Evolutionary conservation across 2,797 vertebrate species (phyloP).

Genomic region (Pygocentrus nattereri): DNA sequence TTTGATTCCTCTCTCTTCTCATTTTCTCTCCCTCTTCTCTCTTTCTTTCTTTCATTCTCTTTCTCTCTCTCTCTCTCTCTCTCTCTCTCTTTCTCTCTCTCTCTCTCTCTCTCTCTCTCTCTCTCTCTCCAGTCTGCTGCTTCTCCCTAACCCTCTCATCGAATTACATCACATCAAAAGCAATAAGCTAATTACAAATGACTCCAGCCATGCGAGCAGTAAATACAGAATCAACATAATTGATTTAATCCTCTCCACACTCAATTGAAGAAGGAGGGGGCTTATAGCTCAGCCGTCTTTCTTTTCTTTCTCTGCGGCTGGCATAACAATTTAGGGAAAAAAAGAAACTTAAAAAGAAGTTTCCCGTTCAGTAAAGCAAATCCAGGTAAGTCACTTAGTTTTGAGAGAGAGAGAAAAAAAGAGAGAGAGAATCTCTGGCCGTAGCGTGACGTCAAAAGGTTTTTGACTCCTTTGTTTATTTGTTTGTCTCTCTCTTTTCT

Average conservation of each 20-base stretch:
- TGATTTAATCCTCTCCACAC: conserved; percentile 86
- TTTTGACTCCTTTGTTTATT: not conserved
- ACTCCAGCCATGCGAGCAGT: conserved; percentile 77
- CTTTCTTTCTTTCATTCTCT: too few relatives aligned
- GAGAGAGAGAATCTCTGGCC: not conserved
- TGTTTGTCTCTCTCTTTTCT: conserved; percentile 52
- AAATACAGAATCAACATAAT: conserved; percentile 85
- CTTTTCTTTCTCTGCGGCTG: not conserved
- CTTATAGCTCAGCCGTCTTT: not conserved
- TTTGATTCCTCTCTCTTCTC: too few relatives aligned
- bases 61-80: too few relatives aligned
- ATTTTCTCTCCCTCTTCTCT: not conserved
- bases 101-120: not conserved
- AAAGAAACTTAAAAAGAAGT: not conserved
- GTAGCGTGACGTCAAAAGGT: not conserved
- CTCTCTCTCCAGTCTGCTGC: conserved; percentile 18
- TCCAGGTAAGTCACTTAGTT: not conserved
- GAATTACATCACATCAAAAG: conserved; percentile 85
- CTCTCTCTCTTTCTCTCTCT: too few relatives aligned
- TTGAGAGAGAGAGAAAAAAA: not conserved
- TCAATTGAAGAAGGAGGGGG: not conserved
- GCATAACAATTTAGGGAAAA: not conserved
- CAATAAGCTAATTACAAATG: conserved; percentile 87
- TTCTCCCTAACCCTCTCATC: conserved; percentile 67
- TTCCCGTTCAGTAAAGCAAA: conserved; percentile 12